Conservation (phyloP, 2,113 vertebrate species). For the Thunnus maccoyii region DNA sequence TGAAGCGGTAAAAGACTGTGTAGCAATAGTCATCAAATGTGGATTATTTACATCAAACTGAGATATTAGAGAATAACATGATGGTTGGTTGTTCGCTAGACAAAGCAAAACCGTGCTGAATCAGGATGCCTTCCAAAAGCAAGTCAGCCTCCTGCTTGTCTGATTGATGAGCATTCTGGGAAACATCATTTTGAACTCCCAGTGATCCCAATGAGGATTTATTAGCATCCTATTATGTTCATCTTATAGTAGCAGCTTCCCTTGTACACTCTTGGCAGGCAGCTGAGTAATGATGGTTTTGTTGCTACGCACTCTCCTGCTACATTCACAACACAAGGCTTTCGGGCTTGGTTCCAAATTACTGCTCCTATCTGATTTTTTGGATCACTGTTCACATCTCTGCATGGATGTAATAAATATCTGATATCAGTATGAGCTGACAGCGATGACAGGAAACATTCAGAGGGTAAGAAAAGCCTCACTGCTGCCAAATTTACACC, state of each 20-base stretch:
- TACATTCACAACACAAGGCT: conserved; percentile 37
- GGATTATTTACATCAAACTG: conserved; percentile 55
- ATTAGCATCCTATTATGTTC: conserved; percentile 71
- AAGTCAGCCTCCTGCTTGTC: conserved; percentile 35
- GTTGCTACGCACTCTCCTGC: conserved; percentile 37
- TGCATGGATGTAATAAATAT: conserved; percentile 41
- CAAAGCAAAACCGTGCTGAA: conserved; percentile 12
- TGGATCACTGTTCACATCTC: conserved; percentile 25
- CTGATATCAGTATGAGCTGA: conserved; percentile 29
- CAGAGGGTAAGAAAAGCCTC: conserved; percentile 36
- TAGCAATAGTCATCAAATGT: conserved; percentile 38
- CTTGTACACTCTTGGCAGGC: conserved; percentile 52
- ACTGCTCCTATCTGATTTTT: conserved; percentile 23
- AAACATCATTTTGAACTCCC: conserved; percentile 61
- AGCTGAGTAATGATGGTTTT: conserved; percentile 60
- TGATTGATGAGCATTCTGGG: conserved; percentile 71
- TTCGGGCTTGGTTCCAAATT: conserved; percentile 48
- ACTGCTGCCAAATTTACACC: conserved; percentile 36
- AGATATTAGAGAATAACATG: conserved; percentile 36
- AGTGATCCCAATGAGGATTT: conserved; percentile 69
- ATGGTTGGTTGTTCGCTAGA: conserved; percentile 30
- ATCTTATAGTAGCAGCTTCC: conserved; percentile 60
- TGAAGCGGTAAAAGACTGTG: conserved; percentile 20
- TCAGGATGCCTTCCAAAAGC: conserved; percentile 40
- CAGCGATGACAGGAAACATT: conserved; percentile 14